Percentiles rank a stretch among this genome's conserved stretches.
These are phyloP conservation scores for Diorhabda carinulata DNA, from an alignment of 1,140 invertebrate genomes.

Conservation along the genomic window DNA sequence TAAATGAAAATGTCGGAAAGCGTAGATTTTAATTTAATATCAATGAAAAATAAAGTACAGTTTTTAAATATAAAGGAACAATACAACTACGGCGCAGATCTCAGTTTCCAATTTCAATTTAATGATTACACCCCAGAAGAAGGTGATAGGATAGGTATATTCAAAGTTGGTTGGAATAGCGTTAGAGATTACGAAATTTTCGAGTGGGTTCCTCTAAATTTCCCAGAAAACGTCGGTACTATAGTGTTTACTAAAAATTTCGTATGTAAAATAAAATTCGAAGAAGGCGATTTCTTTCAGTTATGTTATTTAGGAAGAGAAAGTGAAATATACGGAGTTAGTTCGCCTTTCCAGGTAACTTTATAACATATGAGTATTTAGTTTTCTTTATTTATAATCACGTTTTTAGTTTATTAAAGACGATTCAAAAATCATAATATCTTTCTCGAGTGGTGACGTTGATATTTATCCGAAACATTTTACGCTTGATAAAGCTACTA, in stretches of 20 bases:
- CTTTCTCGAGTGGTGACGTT: too few relatives aligned
- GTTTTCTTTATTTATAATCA: too few relatives aligned
- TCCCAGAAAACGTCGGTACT: constrained; percentile 8
- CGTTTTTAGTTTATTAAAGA: too few relatives aligned
- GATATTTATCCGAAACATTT: too few relatives aligned
- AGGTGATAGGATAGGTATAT: constrained; percentile 39
- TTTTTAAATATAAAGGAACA: constrained; percentile 34
- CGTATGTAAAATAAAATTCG: constrained; percentile 31
- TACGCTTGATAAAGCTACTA: too few relatives aligned
- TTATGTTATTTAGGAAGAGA: constrained; percentile 39
- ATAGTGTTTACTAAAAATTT: constrained; percentile 31
- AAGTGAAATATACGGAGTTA: constrained; percentile 36
- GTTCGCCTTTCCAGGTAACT: constrained; percentile 31
- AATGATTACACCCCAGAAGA: constrained; percentile 34
- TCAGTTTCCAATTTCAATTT: constrained; percentile 33
- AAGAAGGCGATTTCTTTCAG: constrained; percentile 32
- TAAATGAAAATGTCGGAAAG: constrained; percentile 9
- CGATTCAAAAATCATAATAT: too few relatives aligned
- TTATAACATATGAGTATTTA: background rate
- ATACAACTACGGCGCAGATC: constrained; percentile 34
- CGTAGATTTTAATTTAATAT: constrained; percentile 17
- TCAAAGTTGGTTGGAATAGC: constrained; percentile 37
- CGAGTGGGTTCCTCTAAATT: constrained; percentile 31
- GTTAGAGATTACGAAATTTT: constrained; percentile 37
- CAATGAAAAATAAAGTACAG: constrained; percentile 21